Conservation (phyloP, 2,113 vertebrate species). For the Vulpes ferrilata region DNA sequence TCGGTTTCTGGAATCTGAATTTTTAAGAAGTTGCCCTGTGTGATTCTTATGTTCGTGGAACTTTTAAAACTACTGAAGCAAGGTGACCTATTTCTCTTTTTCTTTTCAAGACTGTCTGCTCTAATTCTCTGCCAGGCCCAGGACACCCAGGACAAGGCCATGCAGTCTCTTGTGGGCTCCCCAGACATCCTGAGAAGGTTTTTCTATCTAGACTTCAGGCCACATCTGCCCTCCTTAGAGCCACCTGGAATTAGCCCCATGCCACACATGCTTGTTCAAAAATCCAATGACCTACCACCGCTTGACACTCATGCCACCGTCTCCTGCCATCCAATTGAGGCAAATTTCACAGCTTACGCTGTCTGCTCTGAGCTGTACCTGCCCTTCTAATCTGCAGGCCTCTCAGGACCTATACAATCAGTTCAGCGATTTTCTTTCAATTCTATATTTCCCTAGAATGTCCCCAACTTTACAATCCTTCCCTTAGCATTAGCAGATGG, state of each 20-base stretch:
- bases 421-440: not conserved
- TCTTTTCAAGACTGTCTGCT: not conserved
- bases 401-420: not conserved
- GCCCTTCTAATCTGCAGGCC: not conserved
- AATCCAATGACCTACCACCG: not conserved
- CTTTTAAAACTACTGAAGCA: not conserved
- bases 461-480: not conserved
- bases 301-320: not conserved
- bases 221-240: not conserved
- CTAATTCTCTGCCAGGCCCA: not conserved
- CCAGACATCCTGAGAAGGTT: not conserved
- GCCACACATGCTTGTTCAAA: not conserved
- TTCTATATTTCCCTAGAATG: not conserved
- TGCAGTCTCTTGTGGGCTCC: not conserved
- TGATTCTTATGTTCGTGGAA: not conserved
- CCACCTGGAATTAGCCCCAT: not conserved
- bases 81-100: not conserved
- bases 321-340: too few species aligned
- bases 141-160: not conserved
- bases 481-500: not conserved
- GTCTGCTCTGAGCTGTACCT: too few species aligned
- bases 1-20: not conserved
- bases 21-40: not conserved
- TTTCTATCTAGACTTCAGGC: not conserved
- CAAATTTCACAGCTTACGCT: rapidly evolving